Evolutionary conservation across 2,888 invertebrate species (phyloP).

Genomic region (Corbicula japonica): DNA sequence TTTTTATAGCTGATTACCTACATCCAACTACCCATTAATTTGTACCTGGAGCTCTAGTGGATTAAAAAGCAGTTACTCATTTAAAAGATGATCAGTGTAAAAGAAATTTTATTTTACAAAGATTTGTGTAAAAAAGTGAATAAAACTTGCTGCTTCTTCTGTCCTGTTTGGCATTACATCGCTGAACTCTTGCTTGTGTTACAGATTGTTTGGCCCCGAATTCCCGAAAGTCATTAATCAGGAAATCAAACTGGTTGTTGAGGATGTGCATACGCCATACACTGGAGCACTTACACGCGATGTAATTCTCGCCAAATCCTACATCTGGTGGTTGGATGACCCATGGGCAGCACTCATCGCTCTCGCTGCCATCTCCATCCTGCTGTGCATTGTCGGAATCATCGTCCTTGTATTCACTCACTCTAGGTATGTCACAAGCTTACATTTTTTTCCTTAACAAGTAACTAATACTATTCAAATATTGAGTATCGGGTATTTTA

Average conservation of each 20-base stretch:
- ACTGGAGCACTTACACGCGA: constrained; percentile 18
- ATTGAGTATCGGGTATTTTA: too few species aligned
- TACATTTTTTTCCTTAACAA: too few species aligned
- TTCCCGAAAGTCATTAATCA: constrained; percentile 16
- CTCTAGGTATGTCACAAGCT: constrained; percentile 94
- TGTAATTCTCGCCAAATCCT: constrained; percentile 76
- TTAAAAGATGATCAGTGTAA: too few species aligned
- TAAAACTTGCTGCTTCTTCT: too few species aligned
- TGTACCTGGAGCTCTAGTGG: too few species aligned
- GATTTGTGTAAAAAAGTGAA: too few species aligned
- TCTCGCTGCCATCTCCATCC: constrained; percentile 95
- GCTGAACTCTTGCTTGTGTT: constrained; percentile 1
- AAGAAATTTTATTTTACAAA: too few species aligned
- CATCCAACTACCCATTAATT: too few species aligned
- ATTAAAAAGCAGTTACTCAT: too few species aligned
- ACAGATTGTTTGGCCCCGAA: constrained; percentile 39
- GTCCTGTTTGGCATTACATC: too few species aligned
- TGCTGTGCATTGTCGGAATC: constrained; percentile 95
- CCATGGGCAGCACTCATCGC: constrained; percentile 96
- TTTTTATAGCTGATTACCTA: too few species aligned
- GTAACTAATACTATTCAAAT: too few species aligned
- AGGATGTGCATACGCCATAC: constrained; percentile 72
- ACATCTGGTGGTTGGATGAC: constrained; percentile 87
- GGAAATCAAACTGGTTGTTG: constrained; percentile 36
- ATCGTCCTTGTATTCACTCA: constrained; percentile 97